phyloP scores from a whole-genome alignment of 2,888 invertebrate species.

The Entomobrya multifasciata region DNA sequence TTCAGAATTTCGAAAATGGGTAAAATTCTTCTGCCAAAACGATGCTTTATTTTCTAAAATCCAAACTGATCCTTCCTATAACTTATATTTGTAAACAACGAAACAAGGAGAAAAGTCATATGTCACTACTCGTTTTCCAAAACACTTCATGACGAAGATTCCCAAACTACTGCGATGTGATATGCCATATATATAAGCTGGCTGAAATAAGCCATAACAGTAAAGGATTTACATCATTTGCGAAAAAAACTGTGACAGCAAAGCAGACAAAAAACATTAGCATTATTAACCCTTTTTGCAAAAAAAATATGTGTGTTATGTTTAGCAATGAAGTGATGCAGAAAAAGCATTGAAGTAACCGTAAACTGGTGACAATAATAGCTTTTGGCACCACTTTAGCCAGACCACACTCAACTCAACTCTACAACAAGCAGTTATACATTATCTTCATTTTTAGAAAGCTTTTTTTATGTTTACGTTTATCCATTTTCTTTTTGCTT shows the following conservation, averaged over 20 bases:
- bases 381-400: constrained; percentile 65
- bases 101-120: too few relatives aligned
- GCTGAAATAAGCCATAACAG: too few relatives aligned
- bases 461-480: background rate
- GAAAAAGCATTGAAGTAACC: background rate
- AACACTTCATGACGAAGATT: too few relatives aligned
- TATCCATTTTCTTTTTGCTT: background rate
- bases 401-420: constrained; percentile 5
- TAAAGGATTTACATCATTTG: too few relatives aligned
- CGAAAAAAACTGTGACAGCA: background rate
- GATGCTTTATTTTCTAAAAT: too few relatives aligned
- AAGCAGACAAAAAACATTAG: constrained; percentile 2
- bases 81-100: too few relatives aligned
- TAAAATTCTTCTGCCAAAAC: too few relatives aligned
- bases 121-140: too few relatives aligned
- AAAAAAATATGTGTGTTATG: background rate
- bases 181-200: too few relatives aligned
- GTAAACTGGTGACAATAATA: constrained; percentile 64
- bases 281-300: background rate
- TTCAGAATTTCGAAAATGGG: too few relatives aligned
- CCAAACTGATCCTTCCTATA: too few relatives aligned
- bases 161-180: too few relatives aligned
- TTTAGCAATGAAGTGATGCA: background rate
- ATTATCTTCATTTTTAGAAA: background rate
- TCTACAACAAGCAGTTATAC: background rate